Evolutionary conservation across 2,113 vertebrate genomes (phyloP).

Genomic region (Alethe diademata): DNA sequence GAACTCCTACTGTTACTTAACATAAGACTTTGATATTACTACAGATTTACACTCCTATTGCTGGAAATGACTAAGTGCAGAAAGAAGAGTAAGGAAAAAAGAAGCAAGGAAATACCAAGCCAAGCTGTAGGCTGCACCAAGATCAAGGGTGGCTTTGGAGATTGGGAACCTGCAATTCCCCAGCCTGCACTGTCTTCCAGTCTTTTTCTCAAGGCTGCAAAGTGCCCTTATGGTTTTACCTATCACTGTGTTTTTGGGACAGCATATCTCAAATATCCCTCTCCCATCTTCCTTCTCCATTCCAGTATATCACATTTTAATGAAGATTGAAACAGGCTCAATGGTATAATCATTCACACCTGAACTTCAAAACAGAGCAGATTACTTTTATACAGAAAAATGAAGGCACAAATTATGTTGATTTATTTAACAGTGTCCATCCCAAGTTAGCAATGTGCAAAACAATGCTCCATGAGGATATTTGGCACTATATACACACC

Average conservation of each 20-base stretch:
- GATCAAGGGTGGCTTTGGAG: neutral
- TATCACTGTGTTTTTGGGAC: rapidly evolving
- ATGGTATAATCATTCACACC: neutral
- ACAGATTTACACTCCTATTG: neutral
- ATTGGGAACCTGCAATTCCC: neutral
- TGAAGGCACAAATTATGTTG: neutral
- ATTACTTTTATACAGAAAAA: neutral
- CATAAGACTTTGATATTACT: neutral
- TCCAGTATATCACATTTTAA: neutral
- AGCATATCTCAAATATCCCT: neutral
- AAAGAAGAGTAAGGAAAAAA: neutral
- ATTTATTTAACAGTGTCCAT: neutral
- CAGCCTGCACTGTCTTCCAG: neutral
- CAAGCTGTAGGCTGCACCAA: neutral
- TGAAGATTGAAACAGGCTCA: neutral
- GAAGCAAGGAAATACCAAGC: neutral
- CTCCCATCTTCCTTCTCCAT: neutral
- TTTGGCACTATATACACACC: neutral
- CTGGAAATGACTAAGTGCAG: neutral
- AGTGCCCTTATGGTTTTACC: rapidly evolving
- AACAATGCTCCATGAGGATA: neutral
- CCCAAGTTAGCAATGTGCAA: neutral
- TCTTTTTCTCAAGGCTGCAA: neutral
- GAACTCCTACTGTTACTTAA: neutral
- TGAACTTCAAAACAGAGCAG: neutral